These are phyloP conservation scores for Halictus ligatus DNA, from an alignment of 2,888 invertebrate genomes.

Conservation along the genomic window DNA sequence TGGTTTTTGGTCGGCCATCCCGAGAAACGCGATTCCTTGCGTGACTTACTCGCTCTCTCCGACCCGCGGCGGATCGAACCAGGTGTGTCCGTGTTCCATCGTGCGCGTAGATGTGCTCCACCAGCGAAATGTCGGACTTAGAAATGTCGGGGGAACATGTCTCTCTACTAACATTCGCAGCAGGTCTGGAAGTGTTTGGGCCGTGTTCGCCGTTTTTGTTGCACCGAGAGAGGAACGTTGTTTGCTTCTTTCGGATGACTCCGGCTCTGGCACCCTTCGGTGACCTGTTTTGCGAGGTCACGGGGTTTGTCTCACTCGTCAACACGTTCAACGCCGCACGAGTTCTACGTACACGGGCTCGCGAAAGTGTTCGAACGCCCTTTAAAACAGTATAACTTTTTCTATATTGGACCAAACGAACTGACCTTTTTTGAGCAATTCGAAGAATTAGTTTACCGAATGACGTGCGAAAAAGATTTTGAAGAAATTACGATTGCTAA, in stretches of 20 bases:
- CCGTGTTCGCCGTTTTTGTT: not conserved
- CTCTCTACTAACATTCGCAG: not conserved
- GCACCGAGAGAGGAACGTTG: not conserved
- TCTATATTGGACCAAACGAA: no score
- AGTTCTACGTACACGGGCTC: no score
- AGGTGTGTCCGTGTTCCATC: not conserved
- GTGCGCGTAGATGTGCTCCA: not conserved
- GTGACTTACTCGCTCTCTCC: not conserved
- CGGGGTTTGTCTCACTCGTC: not conserved
- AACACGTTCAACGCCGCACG: no score
- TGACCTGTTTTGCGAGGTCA: not conserved
- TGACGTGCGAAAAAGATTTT: no score
- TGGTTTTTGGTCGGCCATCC: not conserved
- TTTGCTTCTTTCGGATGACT: not conserved
- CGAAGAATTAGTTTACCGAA: no score
- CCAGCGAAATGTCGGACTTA: not conserved
- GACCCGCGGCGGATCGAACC: not conserved
- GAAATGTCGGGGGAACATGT: not conserved
- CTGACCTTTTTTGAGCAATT: no score
- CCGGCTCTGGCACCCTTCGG: not conserved
- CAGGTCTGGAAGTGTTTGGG: not conserved
- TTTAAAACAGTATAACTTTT: no score
- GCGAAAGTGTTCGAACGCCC: no score
- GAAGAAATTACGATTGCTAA: no score
- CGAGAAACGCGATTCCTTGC: constrained; percentile 10